Evolutionary conservation across 2,113 vertebrate species (phyloP), one percentile per base, ranked within the genome.

Genomic region (Callionymus lyra): DNA sequence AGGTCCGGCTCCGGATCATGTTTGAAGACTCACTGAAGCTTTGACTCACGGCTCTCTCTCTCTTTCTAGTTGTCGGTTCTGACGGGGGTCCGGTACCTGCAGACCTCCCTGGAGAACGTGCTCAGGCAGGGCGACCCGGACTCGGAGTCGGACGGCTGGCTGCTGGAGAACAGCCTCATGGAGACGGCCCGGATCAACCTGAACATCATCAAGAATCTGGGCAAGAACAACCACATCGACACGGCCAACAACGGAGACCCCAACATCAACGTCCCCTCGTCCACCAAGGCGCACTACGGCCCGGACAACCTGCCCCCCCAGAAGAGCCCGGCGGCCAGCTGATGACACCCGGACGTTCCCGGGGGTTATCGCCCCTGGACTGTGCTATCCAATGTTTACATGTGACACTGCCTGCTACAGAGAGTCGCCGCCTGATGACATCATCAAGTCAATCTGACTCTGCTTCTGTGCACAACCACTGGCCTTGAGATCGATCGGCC

Each of bases 71-170:
- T 92, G 31, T 90, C 83, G 1, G 87, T 92, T 27, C 67, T 91
- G 51, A 88, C 79, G 2, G 90, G 90, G 34, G 88, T 91, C 9
- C 87, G 90, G 13, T 92, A 90, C 70, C 87, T 92, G 27, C 90
- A 92, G 73, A 92, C 90, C 10, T 85, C 90, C 42, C 78, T 92
- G 82, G 88, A 86, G 55, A 92, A 90, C 0, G 74, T 89, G 44
- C 73, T 89, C 12, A 73, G 87, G 21, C 67, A 84, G 2, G 88
- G 86, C 12, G 86, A 92, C 62, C 50, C 83, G 6, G 70, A 90
- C 41, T 81, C 84, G 0, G 88, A 91, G 54, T 91, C 88, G 1
- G 87, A 91, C 0, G 90, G 89, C 27, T 92, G 88, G 88, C 60
- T 92, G 49, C 82, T 92, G 43, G 86, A 91, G 63, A 90, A 87